These are phyloP conservation scores for Fragum whitleyi DNA, from an alignment of 2,888 invertebrate genomes.

Conservation along the genomic window DNA sequence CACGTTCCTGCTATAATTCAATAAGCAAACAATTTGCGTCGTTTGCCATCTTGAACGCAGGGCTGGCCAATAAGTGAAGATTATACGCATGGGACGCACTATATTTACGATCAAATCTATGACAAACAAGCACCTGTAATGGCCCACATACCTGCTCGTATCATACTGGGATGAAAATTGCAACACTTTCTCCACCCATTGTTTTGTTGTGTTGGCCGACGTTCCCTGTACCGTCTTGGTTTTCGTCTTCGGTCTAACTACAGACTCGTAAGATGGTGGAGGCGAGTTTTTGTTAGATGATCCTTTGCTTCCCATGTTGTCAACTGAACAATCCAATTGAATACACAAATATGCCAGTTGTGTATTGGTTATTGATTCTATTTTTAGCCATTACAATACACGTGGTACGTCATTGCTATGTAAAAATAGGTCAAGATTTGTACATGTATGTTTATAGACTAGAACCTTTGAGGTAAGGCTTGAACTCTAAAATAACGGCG, in stretches of 20 bases:
- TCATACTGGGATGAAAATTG: constrained; percentile 11
- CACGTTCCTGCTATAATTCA: too few species aligned
- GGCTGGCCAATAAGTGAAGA: too few species aligned
- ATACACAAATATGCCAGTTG: neutral
- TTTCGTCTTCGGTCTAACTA: neutral
- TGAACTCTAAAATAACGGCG: too few species aligned
- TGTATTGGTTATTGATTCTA: neutral
- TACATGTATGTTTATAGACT: neutral
- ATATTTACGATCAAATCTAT: too few species aligned
- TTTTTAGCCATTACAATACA: neutral
- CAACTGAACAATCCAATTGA: neutral
- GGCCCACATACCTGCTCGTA: constrained; percentile 4
- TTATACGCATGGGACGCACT: too few species aligned
- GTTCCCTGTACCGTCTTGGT: neutral
- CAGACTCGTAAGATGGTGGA: neutral
- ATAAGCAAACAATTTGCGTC: too few species aligned
- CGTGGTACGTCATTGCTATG: neutral
- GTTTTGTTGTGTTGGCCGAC: neutral
- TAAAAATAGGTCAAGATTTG: neutral
- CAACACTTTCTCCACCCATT: constrained; percentile 17
- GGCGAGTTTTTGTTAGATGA: neutral
- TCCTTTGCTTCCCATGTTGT: constrained; percentile 2
- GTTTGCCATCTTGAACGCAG: too few species aligned
- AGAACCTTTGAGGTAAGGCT: too few species aligned
- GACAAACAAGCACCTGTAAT: too few species aligned